phyloP scores from a whole-genome alignment of 2,797 vertebrate genomes.

The Tamandua tetradactyla region DNA sequence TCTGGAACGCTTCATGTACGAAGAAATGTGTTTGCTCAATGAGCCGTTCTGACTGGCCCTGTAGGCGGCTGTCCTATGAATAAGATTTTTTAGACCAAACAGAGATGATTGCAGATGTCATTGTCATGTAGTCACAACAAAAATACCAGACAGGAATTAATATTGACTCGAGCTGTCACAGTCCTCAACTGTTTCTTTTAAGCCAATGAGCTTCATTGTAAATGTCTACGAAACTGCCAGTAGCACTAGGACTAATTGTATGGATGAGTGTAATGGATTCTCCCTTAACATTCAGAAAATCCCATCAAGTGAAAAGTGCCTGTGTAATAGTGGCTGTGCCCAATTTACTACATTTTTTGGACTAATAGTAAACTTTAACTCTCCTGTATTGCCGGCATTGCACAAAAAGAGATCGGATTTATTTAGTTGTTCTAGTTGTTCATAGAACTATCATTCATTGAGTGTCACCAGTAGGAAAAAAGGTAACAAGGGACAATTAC shows the following conservation, averaged over 20 bases:
- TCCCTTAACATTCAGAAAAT: constrained; percentile 27
- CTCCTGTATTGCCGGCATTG: neutral
- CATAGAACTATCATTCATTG: constrained; percentile 23
- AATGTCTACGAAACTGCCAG: constrained; percentile 15
- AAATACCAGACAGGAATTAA: constrained; percentile 40
- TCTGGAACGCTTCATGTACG: constrained; percentile 13
- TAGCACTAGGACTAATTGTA: neutral
- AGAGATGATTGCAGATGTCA: constrained; percentile 47
- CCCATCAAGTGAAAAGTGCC: neutral
- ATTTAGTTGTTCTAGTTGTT: neutral
- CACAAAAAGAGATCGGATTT: neutral
- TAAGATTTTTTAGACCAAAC: constrained; percentile 55
- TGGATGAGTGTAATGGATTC: constrained; percentile 36
- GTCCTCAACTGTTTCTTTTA: constrained; percentile 26
- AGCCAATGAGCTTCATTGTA: neutral
- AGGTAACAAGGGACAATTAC: neutral
- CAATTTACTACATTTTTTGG: constrained; percentile 1
- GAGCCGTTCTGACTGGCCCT: neutral
- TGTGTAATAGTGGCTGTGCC: neutral
- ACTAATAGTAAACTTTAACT: constrained; percentile 12
- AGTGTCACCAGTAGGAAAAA: neutral
- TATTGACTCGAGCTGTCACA: constrained; percentile 1
- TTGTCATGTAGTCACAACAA: constrained; percentile 44
- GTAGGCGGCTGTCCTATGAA: neutral
- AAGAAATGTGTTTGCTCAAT: constrained; percentile 24